Evolutionary conservation across 2,888 invertebrate species (phyloP), one percentile per base, ranked within the genome.

Genomic region (Hirudinaria manillensis): DNA sequence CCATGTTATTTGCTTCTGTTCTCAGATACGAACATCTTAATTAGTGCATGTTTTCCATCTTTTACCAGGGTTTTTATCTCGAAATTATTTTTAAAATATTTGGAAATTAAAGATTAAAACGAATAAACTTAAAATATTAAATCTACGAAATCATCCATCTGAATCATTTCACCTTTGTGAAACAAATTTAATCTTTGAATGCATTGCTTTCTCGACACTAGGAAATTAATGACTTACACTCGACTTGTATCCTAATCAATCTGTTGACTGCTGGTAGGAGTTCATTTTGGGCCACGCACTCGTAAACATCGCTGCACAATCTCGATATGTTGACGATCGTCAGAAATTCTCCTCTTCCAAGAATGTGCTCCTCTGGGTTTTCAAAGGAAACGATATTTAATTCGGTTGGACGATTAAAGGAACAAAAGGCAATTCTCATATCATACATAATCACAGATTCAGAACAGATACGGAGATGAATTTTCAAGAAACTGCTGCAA

Each of bases 211-310:
- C 13, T 45, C 3, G 1, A 45, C 45, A 45, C 3, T 36, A 1
- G 16, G 45, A 45, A 16, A 16, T 45, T 45, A 16, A 45, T 61
- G 77, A 27, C 78, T 78, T 70, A 78, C 78, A 78, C 70, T 78
- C 77, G 21, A 78, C 78, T 29, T 76, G 76, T 53, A 78, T 77
- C 53, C 75, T 75, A 68, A 78, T 77, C 67, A 72, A 73, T 3
- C 77, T 55, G 32, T 66, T 76, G 45, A 78, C 93, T 4, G 93
- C 93, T 4, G 93, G 93, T 45, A 93, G 93, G 82, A 94, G 93
- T 85, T 93, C 93, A 84, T 94, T 94, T 82, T 90, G 91, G 74
- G 94, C 94, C 80, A 94, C 93, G 86, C 94, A 95, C 79, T 94
- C 89, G 86, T 93, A 94, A 36, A 92, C 91, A 51, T 93, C 94